Evolutionary conservation across 2,888 invertebrate species (phyloP).

Genomic region (Agrochola litura): DNA sequence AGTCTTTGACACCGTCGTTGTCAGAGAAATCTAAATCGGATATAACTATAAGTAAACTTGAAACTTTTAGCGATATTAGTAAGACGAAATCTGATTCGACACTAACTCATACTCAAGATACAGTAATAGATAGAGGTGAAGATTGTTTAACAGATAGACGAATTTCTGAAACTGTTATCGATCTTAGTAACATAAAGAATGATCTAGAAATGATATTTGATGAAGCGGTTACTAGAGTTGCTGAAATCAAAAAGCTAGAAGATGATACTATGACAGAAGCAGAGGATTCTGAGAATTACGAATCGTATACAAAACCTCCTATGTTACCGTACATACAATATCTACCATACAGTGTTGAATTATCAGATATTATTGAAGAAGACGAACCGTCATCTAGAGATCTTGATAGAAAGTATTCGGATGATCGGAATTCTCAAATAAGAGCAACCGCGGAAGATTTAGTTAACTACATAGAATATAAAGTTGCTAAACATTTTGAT

Average conservation of each 20-base stretch:
- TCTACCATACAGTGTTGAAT: constrained; percentile 83
- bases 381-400: constrained; percentile 84
- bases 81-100: constrained; percentile 89
- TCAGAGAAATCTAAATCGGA: constrained; percentile 88
- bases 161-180: constrained; percentile 85
- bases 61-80: constrained; percentile 86
- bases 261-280: constrained; percentile 86
- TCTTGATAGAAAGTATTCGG: constrained; percentile 72
- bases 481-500: constrained; percentile 78
- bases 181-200: constrained; percentile 83
- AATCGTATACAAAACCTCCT: constrained; percentile 84
- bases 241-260: constrained; percentile 72
- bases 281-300: constrained; percentile 85
- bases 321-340: constrained; percentile 76
- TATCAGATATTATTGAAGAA: constrained; percentile 87
- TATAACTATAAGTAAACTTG: constrained; percentile 85
- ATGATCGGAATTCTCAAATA: constrained; percentile 76
- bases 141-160: constrained; percentile 74
- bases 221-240: constrained; percentile 79
- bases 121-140: constrained; percentile 83
- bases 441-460: constrained; percentile 81
- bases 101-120: constrained; percentile 86
- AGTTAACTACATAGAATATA: constrained; percentile 81
- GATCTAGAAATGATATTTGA: constrained; percentile 85
- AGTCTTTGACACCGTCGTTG: constrained; percentile 82